Percentiles rank a stretch among this genome's conserved stretches.
phyloP scores from a whole-genome alignment of 1,140 invertebrate genomes.

The Pseudoatta argentina region DNA sequence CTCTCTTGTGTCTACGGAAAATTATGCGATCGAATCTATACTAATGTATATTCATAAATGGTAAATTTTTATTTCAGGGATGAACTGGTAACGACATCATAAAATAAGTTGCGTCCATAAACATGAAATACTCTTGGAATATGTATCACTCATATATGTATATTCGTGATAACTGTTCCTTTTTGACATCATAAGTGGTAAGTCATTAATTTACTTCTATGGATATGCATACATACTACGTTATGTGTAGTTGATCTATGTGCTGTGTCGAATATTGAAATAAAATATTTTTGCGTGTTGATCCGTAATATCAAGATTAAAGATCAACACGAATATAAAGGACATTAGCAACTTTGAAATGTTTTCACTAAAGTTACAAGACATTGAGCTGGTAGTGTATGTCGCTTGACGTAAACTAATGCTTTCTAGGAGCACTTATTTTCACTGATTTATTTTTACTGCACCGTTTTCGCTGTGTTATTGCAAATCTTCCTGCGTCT shows the following conservation, averaged over 20 bases:
- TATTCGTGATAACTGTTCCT: background rate
- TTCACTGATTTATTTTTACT: conserved; percentile 30
- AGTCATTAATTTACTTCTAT: conserved; percentile 23
- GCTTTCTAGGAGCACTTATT: background rate
- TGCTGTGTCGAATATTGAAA: background rate
- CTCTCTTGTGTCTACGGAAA: background rate
- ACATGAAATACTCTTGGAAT: background rate
- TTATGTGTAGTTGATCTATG: background rate
- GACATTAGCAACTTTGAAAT: conserved; percentile 24
- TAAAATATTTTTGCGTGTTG: conserved; percentile 20
- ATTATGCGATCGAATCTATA: background rate
- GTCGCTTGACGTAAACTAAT: background rate
- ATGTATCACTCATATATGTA: background rate
- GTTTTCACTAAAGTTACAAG: conserved; percentile 1
- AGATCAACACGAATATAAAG: conserved; percentile 4
- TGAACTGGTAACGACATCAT: background rate
- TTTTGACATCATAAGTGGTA: background rate
- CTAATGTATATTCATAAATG: background rate
- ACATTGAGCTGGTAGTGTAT: background rate
- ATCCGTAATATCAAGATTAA: conserved; percentile 28
- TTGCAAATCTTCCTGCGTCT: conserved; percentile 19
- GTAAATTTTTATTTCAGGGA: background rate
- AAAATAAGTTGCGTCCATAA: background rate
- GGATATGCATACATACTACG: background rate
- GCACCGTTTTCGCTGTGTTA: background rate